Percentiles rank a stretch among this genome's conserved stretches.
Evolutionary conservation across 2,888 invertebrate genomes (phyloP).

Genomic region (Eurytoma californica): DNA sequence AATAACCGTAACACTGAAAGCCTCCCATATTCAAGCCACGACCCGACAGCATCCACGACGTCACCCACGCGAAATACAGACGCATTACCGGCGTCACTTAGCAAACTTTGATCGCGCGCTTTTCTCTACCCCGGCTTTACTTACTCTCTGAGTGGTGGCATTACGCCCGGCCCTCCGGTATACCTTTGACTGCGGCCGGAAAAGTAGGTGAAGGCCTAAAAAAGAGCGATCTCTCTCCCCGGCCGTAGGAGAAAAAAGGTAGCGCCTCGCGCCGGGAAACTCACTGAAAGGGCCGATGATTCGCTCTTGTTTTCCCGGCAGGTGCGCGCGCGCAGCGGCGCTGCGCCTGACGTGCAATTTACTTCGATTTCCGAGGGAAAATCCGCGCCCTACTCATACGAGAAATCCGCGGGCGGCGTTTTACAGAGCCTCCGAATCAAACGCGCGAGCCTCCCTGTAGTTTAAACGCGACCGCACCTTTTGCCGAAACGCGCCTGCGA

Average conservation of each 20-base stretch:
- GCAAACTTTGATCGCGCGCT: too few relatives aligned
- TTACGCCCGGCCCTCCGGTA: too few relatives aligned
- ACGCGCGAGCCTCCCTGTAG: not conserved
- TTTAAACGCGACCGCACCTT: constrained; percentile 3
- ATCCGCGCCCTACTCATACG: not conserved
- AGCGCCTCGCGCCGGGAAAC: not conserved
- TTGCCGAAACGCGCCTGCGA: not conserved
- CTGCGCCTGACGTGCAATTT: constrained; percentile 51
- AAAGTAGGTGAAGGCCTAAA: too few relatives aligned
- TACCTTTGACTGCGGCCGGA: too few relatives aligned
- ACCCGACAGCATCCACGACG: too few relatives aligned
- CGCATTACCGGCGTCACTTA: too few relatives aligned
- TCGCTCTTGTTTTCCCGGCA: constrained; percentile 28
- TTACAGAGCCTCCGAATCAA: constrained; percentile 34
- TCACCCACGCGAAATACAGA: too few relatives aligned
- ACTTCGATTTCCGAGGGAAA: constrained; percentile 47
- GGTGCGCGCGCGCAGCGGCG: too few relatives aligned
- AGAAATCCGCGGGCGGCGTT: constrained; percentile 29
- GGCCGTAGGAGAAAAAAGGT: not conserved
- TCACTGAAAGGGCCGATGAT: not conserved
- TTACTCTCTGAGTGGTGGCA: too few relatives aligned
- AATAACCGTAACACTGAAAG: too few relatives aligned
- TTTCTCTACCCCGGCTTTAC: too few relatives aligned
- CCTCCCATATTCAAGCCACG: too few relatives aligned
- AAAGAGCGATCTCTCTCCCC: not conserved